phyloP scores from a whole-genome alignment of 2,113 vertebrate genomes.

The Marmota flaviventris region DNA sequence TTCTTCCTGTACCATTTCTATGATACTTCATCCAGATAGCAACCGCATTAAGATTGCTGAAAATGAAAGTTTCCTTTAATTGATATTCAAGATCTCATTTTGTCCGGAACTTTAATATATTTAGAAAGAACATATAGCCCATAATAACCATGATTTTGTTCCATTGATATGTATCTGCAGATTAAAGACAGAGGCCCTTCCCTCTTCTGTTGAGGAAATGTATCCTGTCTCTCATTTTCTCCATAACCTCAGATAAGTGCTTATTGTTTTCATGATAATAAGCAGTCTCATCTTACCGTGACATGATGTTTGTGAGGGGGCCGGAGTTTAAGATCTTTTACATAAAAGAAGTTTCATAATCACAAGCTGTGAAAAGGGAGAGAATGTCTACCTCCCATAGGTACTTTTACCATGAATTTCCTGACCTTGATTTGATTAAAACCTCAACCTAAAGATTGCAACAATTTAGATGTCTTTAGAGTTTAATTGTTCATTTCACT shows the following conservation, averaged over 20 bases:
- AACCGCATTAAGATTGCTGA: slow-evolving; percentile 37
- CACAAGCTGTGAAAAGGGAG: not conserved
- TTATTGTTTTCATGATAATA: slow-evolving; percentile 37
- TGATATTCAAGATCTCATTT: slow-evolving; percentile 61
- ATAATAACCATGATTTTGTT: slow-evolving; percentile 14
- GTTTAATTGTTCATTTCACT: slow-evolving; percentile 50
- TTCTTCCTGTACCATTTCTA: slow-evolving; percentile 46
- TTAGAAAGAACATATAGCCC: slow-evolving; percentile 50
- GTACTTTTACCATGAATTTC: slow-evolving; percentile 70
- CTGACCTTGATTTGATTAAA: slow-evolving; percentile 63
- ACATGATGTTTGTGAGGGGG: slow-evolving; percentile 25
- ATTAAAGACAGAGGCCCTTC: slow-evolving; percentile 9
- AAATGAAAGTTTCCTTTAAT: slow-evolving; percentile 71
- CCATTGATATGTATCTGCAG: slow-evolving; percentile 55
- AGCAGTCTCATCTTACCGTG: slow-evolving; percentile 22
- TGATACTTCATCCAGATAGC: slow-evolving; percentile 21
- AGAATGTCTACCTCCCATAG: not conserved
- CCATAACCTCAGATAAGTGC: slow-evolving; percentile 63
- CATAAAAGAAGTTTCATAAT: slow-evolving; percentile 64
- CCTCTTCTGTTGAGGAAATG: slow-evolving; percentile 54
- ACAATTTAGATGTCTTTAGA: slow-evolving; percentile 56
- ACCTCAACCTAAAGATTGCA: slow-evolving; percentile 53
- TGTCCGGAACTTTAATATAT: slow-evolving; percentile 41
- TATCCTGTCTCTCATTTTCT: slow-evolving; percentile 79
- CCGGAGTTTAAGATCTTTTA: slow-evolving; percentile 7